Evolutionary conservation across 1,140 invertebrate species (phyloP).

Genomic region (Bombus fervidus): DNA sequence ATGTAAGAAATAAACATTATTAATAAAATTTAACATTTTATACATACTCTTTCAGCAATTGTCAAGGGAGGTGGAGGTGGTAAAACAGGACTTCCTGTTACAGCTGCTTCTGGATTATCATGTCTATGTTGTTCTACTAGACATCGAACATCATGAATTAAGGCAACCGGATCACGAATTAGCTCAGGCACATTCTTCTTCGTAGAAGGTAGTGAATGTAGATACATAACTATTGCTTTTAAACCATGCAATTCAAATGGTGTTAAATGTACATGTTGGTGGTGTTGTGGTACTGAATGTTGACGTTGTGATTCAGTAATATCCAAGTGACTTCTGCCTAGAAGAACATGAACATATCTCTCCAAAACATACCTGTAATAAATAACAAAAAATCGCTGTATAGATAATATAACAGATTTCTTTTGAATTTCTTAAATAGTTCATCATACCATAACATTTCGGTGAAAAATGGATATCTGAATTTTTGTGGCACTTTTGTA

Average conservation of each 20-base stretch:
- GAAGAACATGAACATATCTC: constrained; percentile 93
- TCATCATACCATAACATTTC: constrained; percentile 94
- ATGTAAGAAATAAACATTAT: not conserved
- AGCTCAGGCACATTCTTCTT: constrained; percentile 97
- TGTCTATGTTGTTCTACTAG: constrained; percentile 94
- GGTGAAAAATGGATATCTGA: constrained; percentile 98
- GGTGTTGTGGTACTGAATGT: constrained; percentile 71
- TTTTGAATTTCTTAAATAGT: not conserved
- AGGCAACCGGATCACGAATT: constrained; percentile 92
- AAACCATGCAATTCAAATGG: constrained; percentile 94
- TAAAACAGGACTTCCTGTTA: constrained; percentile 91
- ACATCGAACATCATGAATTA: constrained; percentile 94
- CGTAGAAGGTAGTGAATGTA: constrained; percentile 92
- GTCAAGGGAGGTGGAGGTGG: constrained; percentile 77
- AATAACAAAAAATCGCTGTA: constrained; percentile 6
- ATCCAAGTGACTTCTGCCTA: constrained; percentile 92
- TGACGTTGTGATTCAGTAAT: constrained; percentile 77
- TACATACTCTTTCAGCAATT: constrained; percentile 75
- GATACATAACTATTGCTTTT: constrained; percentile 95
- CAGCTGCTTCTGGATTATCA: constrained; percentile 91
- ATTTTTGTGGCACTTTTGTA: constrained; percentile 97
- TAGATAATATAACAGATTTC: not conserved
- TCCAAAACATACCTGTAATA: constrained; percentile 91
- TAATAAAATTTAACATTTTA: constrained; percentile 20
- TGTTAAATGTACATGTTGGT: constrained; percentile 89